Evolutionary conservation across 2,888 invertebrate genomes (phyloP).

Genomic region (Apoda limacodes): DNA sequence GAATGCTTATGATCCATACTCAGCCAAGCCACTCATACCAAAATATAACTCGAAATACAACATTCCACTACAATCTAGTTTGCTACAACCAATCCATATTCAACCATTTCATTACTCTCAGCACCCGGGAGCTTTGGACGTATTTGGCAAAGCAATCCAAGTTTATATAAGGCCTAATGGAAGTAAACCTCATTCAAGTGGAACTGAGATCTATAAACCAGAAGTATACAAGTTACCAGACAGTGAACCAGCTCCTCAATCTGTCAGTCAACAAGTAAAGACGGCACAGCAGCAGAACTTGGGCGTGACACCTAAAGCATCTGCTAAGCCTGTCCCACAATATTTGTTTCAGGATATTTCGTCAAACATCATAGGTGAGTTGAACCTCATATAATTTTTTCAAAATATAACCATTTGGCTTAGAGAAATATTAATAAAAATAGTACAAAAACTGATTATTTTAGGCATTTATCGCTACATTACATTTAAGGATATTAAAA

Average conservation of each 20-base stretch:
- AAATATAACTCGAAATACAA: slow-evolving; percentile 51
- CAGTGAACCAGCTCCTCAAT: slow-evolving; percentile 46
- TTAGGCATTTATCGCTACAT: too few relatives aligned
- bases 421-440: too few relatives aligned
- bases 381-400: background rate
- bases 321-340: slow-evolving; percentile 38
- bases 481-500: background rate
- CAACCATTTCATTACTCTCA: slow-evolving; percentile 53
- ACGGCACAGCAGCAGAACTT: slow-evolving; percentile 51
- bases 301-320: slow-evolving; percentile 27
- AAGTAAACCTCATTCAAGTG: slow-evolving; percentile 21
- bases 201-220: slow-evolving; percentile 47
- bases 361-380: slow-evolving; percentile 52
- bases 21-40: slow-evolving; percentile 41
- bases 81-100: slow-evolving; percentile 39
- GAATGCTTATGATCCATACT: slow-evolving; percentile 50
- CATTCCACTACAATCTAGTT: too few relatives aligned
- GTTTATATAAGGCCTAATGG: slow-evolving; percentile 37
- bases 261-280: slow-evolving; percentile 47
- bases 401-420: background rate
- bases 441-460: too few relatives aligned
- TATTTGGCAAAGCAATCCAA: slow-evolving; percentile 46
- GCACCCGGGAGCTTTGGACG: slow-evolving; percentile 37
- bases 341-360: slow-evolving; percentile 52
- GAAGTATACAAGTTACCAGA: slow-evolving; percentile 54